Percentiles rank a stretch among this genome's conserved stretches.
Conservation (phyloP, 1,140 invertebrate genomes). For the Rhizoglyphus robini region DNA sequence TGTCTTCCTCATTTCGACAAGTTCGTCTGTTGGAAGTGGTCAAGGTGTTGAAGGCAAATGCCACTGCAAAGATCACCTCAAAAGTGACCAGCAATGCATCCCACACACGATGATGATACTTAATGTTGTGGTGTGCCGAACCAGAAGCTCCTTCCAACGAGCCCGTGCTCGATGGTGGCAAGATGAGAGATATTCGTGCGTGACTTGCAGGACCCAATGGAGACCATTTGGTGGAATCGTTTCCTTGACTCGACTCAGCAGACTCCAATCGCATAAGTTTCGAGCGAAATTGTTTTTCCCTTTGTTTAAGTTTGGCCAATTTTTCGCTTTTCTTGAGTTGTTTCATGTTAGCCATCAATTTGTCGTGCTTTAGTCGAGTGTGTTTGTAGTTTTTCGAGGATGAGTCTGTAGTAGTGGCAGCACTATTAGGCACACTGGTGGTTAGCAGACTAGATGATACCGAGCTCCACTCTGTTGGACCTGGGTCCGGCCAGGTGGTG, state of each 20-base stretch:
- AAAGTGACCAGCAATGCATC: slow-evolving; percentile 9
- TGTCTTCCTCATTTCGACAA: neutral
- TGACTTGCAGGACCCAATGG: neutral
- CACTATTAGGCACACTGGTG: no score
- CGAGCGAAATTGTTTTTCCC: slow-evolving; percentile 1
- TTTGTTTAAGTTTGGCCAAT: slow-evolving; percentile 1
- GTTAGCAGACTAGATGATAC: no score
- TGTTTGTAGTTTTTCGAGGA: neutral
- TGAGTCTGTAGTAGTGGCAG: neutral
- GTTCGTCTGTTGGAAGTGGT: neutral
- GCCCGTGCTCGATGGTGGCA: neutral
- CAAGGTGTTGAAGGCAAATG: slow-evolving; percentile 14
- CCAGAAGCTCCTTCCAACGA: neutral
- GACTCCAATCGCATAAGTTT: slow-evolving; percentile 1
- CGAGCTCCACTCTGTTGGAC: no score
- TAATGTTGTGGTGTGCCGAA: neutral
- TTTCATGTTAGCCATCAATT: neutral
- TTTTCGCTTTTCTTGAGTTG: neutral
- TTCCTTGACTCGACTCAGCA: neutral
- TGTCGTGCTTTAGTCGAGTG: slow-evolving; percentile 1
- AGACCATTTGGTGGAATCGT: neutral
- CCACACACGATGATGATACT: slow-evolving; percentile 17
- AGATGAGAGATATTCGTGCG: neutral
- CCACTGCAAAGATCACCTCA: slow-evolving; percentile 10
- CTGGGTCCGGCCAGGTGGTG: no score